Evolutionary conservation across 1,140 invertebrate genomes (phyloP), one percentile per base, ranked within the genome.

Genomic region (Zaprionus taronus): DNA sequence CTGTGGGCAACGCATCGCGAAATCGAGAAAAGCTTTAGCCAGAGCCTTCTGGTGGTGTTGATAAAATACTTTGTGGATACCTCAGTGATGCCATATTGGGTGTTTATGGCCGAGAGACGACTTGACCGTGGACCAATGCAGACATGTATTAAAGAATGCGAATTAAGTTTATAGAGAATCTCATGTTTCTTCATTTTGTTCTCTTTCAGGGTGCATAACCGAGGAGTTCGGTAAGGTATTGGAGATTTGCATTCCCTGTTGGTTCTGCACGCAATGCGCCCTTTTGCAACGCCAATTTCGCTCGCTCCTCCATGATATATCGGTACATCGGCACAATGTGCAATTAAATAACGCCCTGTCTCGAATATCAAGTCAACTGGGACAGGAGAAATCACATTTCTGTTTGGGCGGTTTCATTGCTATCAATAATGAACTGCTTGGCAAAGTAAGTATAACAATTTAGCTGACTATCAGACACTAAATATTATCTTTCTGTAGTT

Each of bases 211-310:
- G 61, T 65, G 53, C 17, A 17, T 14, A 2, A 41, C 44, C 24
- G 56, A 72, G 22, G 68, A 76, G n/a, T 1, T 55, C 2, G 55
- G 36, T 12, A 72, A 65, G 3, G 28, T 76, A 1, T 5, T 72
- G 2, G 62, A 77, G 22, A 22, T 74, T 12, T 41, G 22, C 6
- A 7, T 68, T 11, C 26, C 51, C 14, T 74, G 76, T n/a, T 78
- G 71, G 76, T 17, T 69, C 7, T 75, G 72, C 26, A 69, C 76
- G 4, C 76, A 31, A 1, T 70, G 76, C 24, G 65, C 56, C 12
- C 4, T 56, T 1, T 4, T 69, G 9, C 76, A 78, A 14, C 44
- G 60, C 14, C 22, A 69, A 22, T 74, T 74, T 60, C 60, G 76
- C 17, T 44, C 76, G 1, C 11, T 66, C 0, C 66, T 78, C 4